phyloP scores from a whole-genome alignment of 2,888 invertebrate species.

The Drosophila limbata region DNA sequence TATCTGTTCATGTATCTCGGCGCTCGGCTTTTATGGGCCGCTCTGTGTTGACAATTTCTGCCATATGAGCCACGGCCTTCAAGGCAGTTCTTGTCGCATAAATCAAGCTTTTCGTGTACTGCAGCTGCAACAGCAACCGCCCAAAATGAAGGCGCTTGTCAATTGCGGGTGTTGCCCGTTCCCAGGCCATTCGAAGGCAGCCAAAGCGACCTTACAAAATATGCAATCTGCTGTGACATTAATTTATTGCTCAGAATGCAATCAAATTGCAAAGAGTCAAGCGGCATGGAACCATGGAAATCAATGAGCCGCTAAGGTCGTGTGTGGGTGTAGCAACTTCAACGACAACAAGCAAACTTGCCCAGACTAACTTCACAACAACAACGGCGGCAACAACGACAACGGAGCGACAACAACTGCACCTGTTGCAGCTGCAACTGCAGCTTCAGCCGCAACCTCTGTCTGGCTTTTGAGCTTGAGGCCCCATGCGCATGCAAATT shows the following conservation, averaged over 20 bases:
- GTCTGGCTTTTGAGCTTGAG: constrained; percentile 35
- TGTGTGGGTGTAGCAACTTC: constrained; percentile 65
- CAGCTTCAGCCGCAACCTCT: constrained; percentile 33
- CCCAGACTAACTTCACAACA: constrained; percentile 26
- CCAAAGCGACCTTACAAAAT: constrained; percentile 74
- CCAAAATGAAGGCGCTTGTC: constrained; percentile 21
- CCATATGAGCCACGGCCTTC: constrained; percentile 78
- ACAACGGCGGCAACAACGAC: constrained; percentile 7
- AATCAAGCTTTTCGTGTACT: constrained; percentile 53
- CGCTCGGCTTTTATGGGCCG: constrained; percentile 73
- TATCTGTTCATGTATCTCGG: constrained; percentile 66
- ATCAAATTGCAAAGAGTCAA: constrained; percentile 41
- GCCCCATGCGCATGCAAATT: constrained; percentile 74
- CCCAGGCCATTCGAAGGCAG: constrained; percentile 45
- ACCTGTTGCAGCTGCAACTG: constrained; percentile 59
- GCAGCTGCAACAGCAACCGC: constrained; percentile 46
- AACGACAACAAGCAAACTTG: constrained; percentile 21
- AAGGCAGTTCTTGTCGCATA: constrained; percentile 67
- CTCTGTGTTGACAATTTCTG: constrained; percentile 76
- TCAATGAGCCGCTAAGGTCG: constrained; percentile 71
- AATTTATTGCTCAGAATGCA: constrained; percentile 65
- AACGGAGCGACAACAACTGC: constrained; percentile 27
- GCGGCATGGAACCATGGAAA: constrained; percentile 55
- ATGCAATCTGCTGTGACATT: constrained; percentile 64
- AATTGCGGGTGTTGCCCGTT: constrained; percentile 74